A percentile compares a stretch with the other conserved stretches of the same genome.
These are phyloP conservation scores for Prunella fulvescens DNA, from an alignment of 2,113 vertebrate genomes.

Conservation along the genomic window DNA sequence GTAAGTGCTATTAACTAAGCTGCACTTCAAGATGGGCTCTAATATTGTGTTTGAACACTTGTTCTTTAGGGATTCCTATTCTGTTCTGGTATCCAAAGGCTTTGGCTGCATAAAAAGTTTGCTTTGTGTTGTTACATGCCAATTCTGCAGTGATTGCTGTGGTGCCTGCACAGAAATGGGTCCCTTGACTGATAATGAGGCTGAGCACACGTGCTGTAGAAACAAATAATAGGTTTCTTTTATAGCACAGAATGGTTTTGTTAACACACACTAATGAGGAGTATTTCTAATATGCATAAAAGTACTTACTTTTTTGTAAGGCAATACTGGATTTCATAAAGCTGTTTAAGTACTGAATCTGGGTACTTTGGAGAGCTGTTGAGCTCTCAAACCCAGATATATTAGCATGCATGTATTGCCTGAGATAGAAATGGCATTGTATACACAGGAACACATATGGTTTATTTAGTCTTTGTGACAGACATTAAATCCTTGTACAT, in stretches of 20 bases:
- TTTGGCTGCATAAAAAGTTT: not conserved
- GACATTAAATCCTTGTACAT: not conserved
- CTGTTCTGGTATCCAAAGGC: not conserved
- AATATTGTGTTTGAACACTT: not conserved
- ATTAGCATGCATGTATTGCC: not conserved
- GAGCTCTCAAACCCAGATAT: not conserved
- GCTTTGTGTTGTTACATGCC: not conserved
- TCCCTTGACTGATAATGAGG: not conserved
- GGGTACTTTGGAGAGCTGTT: not conserved
- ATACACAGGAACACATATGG: not conserved
- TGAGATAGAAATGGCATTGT: not conserved
- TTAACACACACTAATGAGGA: not conserved
- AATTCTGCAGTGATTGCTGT: not conserved
- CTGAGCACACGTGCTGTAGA: not conserved
- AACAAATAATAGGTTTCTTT: not conserved
- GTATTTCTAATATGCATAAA: not conserved
- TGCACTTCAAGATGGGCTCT: not conserved
- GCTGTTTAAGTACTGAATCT: not conserved
- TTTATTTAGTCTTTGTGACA: not conserved
- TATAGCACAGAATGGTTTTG: not conserved
- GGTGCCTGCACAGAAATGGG: not conserved
- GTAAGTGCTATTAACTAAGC: not conserved
- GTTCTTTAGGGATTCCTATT: constrained; percentile 6
- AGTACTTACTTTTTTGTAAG: not conserved
- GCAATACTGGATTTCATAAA: not conserved